Evolutionary conservation across 1,140 invertebrate genomes (phyloP), one percentile per base, ranked within the genome.

Genomic region (Caenorhabditis remanei): DNA sequence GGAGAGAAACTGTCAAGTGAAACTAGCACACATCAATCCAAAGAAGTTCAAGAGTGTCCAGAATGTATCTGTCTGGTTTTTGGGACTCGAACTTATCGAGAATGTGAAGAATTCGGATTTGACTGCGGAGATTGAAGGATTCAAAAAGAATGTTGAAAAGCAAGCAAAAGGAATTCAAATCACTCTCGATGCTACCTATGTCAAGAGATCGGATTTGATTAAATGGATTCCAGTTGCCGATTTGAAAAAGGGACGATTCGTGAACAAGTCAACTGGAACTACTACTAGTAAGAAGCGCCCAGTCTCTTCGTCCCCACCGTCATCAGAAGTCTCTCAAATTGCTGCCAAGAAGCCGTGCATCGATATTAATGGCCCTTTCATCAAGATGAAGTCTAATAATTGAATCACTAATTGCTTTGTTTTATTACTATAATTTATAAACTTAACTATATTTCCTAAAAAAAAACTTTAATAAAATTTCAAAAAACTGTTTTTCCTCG

Each of bases 11-110:
- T 95, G 95, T 58, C 95, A 95, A 90, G 97, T 99, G 89, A 95
- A 95, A 40, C 93, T 99, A 89, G 97, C 97, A 7, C 98, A 99
- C 93, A 96, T 99, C 24, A 98, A 98, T 94, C 97, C 97, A 0
- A 96, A 97, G 92, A 95, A 95, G 87, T 98, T 95, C 91, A 94
- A 94, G 63, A 7, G 8, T 7, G 11, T 41, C 4, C 21, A 79
- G 46, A 41, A 6, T 13, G 2, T 53, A 21, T 50, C 71, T 4
- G 14, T 24, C 24, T 79, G 71, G 71, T 79, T 79, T 21, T 24
- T 79, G 21, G 71, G 71, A 21, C 7, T 79, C 46, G 46, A 79
- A 19, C 53, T 79, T 24, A 1, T 0, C 6, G 46, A 79, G 21
- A 8, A 50, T 24, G 46, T 24, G 7, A 79, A 79, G 46, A 79